Percentiles rank a stretch among this genome's conserved stretches.
Conservation (phyloP, 2,113 vertebrate genomes). For the Pterocles gutturalis region DNA sequence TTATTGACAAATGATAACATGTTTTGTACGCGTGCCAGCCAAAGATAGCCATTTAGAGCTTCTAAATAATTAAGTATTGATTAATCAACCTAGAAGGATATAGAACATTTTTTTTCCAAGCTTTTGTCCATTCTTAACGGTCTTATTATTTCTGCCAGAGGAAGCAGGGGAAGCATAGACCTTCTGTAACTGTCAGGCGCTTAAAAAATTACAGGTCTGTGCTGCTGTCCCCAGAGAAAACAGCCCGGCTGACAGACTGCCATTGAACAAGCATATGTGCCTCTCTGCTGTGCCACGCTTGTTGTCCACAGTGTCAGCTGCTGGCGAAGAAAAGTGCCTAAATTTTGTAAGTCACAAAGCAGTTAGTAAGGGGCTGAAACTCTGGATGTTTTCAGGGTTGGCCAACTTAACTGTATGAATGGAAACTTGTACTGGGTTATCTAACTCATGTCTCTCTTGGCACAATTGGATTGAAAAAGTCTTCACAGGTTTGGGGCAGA, state of each 20-base stretch:
- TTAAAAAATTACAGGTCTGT: neutral
- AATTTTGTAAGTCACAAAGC: neutral
- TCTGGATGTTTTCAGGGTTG: neutral
- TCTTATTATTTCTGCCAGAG: constrained; percentile 52
- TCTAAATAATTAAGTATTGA: constrained; percentile 82
- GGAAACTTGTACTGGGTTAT: neutral
- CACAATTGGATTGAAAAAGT: neutral
- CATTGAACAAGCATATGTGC: neutral
- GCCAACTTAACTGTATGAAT: neutral
- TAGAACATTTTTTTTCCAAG: constrained; percentile 1
- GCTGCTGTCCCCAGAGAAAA: neutral
- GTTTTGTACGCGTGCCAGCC: constrained; percentile 49
- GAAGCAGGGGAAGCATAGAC: neutral
- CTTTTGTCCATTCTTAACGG: constrained; percentile 52
- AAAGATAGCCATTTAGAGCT: constrained; percentile 73
- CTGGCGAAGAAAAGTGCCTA: neutral
- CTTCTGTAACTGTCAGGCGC: neutral
- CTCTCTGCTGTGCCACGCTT: neutral
- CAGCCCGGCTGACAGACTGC: neutral
- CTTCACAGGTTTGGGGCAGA: neutral
- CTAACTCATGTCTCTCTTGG: neutral
- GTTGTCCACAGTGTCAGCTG: neutral
- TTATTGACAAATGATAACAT: constrained; percentile 67
- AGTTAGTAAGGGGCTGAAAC: neutral
- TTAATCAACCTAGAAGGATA: constrained; percentile 67